Evolutionary conservation across 2,888 invertebrate species (phyloP).

Genomic region (Tuta absoluta): DNA sequence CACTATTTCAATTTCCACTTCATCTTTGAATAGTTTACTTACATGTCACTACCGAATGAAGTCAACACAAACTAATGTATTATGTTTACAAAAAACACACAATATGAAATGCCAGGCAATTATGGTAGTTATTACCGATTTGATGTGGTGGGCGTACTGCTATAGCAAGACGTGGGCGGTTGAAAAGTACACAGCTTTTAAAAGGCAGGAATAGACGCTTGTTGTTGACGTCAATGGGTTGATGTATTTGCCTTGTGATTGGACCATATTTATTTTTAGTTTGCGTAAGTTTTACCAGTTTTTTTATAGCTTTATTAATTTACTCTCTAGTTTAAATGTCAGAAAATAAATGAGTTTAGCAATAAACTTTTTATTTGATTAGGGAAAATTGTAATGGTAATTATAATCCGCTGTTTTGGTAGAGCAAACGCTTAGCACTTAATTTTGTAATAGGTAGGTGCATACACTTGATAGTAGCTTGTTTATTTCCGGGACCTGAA

Average conservation of each 20-base stretch:
- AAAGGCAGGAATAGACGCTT: background rate
- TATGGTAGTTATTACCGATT: slow-evolving; percentile 61
- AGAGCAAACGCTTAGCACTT: too few relatives aligned
- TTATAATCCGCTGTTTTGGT: too few relatives aligned
- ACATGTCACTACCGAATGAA: background rate
- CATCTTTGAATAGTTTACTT: background rate
- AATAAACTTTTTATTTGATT: too few relatives aligned
- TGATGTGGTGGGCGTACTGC: slow-evolving; percentile 57
- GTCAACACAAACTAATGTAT: slow-evolving; percentile 33
- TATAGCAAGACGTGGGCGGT: slow-evolving; percentile 31
- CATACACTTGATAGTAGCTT: too few relatives aligned
- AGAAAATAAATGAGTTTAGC: too few relatives aligned
- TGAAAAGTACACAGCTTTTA: background rate
- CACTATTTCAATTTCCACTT: background rate
- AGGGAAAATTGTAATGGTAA: too few relatives aligned
- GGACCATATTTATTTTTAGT: background rate
- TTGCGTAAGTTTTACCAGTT: too few relatives aligned
- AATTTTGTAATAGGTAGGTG: too few relatives aligned
- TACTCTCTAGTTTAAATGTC: too few relatives aligned
- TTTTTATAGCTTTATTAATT: too few relatives aligned
- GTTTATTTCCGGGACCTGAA: too few relatives aligned
- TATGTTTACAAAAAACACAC: slow-evolving; percentile 46
- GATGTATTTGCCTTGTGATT: background rate
- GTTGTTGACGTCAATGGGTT: background rate
- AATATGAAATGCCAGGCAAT: slow-evolving; percentile 41